Evolutionary conservation across 2,113 vertebrate species (phyloP), one percentile per base, ranked within the genome.

Genomic region (Cyprinodon brontotheroides): DNA sequence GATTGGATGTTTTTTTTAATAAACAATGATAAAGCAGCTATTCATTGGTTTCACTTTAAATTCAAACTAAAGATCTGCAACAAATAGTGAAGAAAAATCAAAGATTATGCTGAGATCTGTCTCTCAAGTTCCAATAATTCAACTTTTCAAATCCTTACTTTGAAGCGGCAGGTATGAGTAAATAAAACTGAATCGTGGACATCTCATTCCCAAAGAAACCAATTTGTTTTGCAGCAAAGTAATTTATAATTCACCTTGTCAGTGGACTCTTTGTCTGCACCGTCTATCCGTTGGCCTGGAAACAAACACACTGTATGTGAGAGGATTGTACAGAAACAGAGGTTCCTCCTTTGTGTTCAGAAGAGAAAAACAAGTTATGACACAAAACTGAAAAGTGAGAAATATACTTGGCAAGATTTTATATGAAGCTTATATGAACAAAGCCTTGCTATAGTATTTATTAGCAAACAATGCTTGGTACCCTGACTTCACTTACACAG

Each of bases 171-270:
- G 69, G 80, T 70, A 73, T 20, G 86, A 75, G 57, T 72, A 50
- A 78, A 81, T 39, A 57, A 77, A 74, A 59, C 70, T 17, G 43
- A 69, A 65, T 68, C 77, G 57, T 81, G 67, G 72, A 80, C 72
- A 79, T 67, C 75, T 81, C 15, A 36, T 53, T 83, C 85, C 79
- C 81, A 15, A 15, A 83, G 76, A 90, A 91, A 87, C 79, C 85
- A 87, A 89, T 89, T 89, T 88, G 78, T 81, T 75, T 66, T 80
- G 82, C 69, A 79, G 70, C 36, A 90, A 80, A 86, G 78, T 83
- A 50, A 79, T 77, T 81, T 81, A 68, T 81, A 81, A 90, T 91
- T 90, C 88, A 95, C 94, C 94, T 95, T 90, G 84, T 93, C 90
- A 83, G 86, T 63, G 12, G 89, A 81, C 77, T 87, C 86, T 83